These are phyloP conservation scores for Camptogramma bilineatum DNA, from an alignment of 2,888 invertebrate species.

Conservation along the genomic window DNA sequence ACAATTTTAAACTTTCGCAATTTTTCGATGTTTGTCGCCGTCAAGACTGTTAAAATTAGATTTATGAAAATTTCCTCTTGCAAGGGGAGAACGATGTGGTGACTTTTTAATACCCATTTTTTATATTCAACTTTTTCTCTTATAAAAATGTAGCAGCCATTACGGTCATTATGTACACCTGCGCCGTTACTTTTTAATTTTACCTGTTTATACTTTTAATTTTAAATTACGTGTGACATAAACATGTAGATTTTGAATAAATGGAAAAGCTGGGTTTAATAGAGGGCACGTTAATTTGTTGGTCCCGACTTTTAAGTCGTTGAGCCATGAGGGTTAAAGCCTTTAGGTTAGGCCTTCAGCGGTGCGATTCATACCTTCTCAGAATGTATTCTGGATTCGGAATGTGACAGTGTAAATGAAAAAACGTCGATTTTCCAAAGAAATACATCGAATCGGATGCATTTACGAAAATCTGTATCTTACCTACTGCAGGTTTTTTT, in stretches of 20 bases:
- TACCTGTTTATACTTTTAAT: constrained; percentile 24
- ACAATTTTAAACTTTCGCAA: constrained; percentile 42
- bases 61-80: constrained; percentile 56
- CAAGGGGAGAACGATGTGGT: constrained; percentile 56
- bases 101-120: constrained; percentile 63
- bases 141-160: constrained; percentile 52
- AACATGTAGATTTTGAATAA: constrained; percentile 1
- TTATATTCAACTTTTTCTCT: constrained; percentile 51
- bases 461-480: too few species aligned
- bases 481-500: too few species aligned
- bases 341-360: too few species aligned
- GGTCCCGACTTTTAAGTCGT: too few species aligned
- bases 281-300: not conserved
- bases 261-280: not conserved
- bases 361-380: too few species aligned
- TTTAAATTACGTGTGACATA: constrained; percentile 14
- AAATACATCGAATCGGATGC: too few species aligned
- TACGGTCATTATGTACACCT: constrained; percentile 55
- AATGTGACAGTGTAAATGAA: too few species aligned
- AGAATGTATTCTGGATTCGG: too few species aligned
- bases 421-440: too few species aligned
- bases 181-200: constrained; percentile 46
- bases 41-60: constrained; percentile 57
- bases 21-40: constrained; percentile 49
- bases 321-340: too few species aligned